Base-by-base conservation (phyloP, 2,888 invertebrate species). In the Papilio elwesi region DNA sequence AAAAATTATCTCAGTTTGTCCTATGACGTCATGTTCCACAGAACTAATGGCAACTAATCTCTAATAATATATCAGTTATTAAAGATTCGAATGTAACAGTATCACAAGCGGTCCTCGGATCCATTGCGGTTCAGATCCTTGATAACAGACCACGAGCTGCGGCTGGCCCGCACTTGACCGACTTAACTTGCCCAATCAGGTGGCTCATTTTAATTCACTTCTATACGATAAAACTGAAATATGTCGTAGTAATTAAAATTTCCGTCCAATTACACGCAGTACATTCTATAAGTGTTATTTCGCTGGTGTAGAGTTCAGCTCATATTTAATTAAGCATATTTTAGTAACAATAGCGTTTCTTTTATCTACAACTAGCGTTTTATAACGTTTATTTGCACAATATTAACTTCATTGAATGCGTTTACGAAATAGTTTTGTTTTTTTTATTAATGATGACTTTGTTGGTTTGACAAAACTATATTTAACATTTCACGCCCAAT, bases 111-210 rank as follows among this genome's bases (percentile, higher is more conserved):
- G 57, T 43, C 48, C 53, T n/a, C 55, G 64, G 36, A 64, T 64
- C 36, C 36, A 26, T 26, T 49, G 64, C 65, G 65, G 49, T 43
- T 53, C 13, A 70, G 71, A 59, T 71, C 66, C 43, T 15, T 67
- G 69, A 69, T 66, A 69, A 52, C 64, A 55, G 69, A 65, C 57
- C 64, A 49, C 68, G 13, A 10, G 26, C 52, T 38, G 68, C 68
- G 68, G 38, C 64, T 16, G 68, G 51, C 48, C 52, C 65, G 69
- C 73, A 73, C 73, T 73, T 73, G 73, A 69, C 73, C 69, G 51
- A 73, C 69, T 66, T 73, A 65, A 59, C 48, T 67, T 67, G 48
- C n/a, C 71, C 71, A 71, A 71, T 67, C 71, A 71, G 59, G 71
- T 62, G 67, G 13, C 66, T 48, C 16, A 62, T 15, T 67, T 67